Conservation (phyloP, 2,797 vertebrate species). For the Chelon auratus region DNA sequence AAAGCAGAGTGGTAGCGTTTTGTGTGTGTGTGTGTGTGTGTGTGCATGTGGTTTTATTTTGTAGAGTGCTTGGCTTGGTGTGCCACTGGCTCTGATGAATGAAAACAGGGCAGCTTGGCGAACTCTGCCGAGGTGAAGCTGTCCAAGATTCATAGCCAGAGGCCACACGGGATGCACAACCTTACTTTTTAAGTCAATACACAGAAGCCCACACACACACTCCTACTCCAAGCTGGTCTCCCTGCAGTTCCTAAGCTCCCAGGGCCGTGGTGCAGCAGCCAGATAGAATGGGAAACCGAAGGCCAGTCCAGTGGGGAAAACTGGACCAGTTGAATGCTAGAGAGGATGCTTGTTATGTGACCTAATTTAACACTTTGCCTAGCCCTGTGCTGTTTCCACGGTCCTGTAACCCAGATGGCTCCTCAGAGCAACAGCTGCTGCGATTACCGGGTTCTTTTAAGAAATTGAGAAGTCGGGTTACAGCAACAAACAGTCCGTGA, state of each 20-base stretch:
- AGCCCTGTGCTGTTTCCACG: conserved; percentile 27
- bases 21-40: conserved; percentile 6
- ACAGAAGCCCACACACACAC: conserved; percentile 2
- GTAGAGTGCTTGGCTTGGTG: conserved; percentile 55
- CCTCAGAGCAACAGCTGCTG: conserved; percentile 11
- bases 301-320: conserved; percentile 32
- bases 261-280: conserved; percentile 35
- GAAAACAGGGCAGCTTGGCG: conserved; percentile 60
- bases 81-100: conserved; percentile 68
- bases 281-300: conserved; percentile 53
- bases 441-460: neutral
- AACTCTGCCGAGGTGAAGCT: conserved; percentile 49
- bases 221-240: conserved; percentile 22
- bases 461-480: neutral
- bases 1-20: conserved; percentile 2
- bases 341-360: conserved; percentile 49
- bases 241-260: conserved; percentile 38
- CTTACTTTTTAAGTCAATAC: conserved; percentile 48
- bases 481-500: conserved; percentile 11
- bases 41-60: conserved; percentile 53
- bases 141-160: conserved; percentile 62
- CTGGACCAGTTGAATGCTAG: conserved; percentile 45
- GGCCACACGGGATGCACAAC: conserved; percentile 43
- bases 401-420: conserved; percentile 54
- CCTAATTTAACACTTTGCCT: conserved; percentile 59